Evolutionary conservation across 2,797 vertebrate genomes (phyloP).

Genomic region (Caiman crocodilus): DNA sequence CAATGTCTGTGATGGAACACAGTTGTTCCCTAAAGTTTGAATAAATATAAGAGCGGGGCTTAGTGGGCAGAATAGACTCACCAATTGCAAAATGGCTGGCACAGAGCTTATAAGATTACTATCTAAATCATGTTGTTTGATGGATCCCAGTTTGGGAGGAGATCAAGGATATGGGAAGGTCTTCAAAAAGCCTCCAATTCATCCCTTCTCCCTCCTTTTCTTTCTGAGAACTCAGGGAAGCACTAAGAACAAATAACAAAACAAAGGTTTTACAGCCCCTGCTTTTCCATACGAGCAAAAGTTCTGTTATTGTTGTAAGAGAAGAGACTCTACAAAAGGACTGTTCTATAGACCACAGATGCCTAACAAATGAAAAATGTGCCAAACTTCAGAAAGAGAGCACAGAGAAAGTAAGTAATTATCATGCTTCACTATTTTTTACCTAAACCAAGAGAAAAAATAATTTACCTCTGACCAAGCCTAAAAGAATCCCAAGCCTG

Average conservation of each 20-base stretch:
- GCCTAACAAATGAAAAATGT: neutral
- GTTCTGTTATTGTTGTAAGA: conserved; percentile 8
- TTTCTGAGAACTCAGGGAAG: conserved; percentile 37
- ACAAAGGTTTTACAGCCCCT: conserved; percentile 8
- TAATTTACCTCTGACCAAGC: neutral
- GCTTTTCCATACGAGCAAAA: conserved; percentile 5
- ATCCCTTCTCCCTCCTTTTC: conserved; percentile 31
- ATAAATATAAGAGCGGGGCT: conserved; percentile 7
- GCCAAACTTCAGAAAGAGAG: neutral
- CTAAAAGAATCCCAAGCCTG: conserved; percentile 9
- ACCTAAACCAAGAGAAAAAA: neutral
- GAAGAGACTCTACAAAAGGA: neutral
- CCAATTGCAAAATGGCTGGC: neutral
- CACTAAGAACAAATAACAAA: conserved; percentile 8
- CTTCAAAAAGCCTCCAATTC: conserved; percentile 37
- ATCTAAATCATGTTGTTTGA: neutral
- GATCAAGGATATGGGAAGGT: conserved; percentile 34
- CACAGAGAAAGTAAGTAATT: neutral
- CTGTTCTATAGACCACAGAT: neutral
- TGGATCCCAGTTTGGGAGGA: conserved; percentile 25
- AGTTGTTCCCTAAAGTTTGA: conserved; percentile 27
- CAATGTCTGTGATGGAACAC: neutral
- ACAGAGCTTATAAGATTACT: conserved; percentile 42
- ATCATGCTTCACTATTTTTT: neutral
- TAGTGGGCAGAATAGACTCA: conserved; percentile 31